phyloP scores from a whole-genome alignment of 2,797 vertebrate species.

The Molossus molossus region DNA sequence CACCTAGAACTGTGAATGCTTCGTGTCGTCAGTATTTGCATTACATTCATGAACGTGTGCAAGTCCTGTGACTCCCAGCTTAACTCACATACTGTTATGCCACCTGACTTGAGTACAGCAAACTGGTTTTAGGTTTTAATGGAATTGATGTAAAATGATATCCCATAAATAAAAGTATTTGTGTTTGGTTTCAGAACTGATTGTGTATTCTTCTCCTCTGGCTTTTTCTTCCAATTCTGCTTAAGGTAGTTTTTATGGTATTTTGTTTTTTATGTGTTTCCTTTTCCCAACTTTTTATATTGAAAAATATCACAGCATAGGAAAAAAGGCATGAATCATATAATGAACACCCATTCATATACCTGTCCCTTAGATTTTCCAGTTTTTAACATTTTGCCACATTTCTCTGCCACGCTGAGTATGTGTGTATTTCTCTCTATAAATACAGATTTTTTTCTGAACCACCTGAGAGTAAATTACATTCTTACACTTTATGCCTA shows the following conservation, averaged over 20 bases:
- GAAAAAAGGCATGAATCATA: not conserved
- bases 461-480: constrained; percentile 2
- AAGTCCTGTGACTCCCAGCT: constrained; percentile 85
- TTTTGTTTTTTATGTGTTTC: not conserved
- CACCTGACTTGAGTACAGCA: constrained; percentile 83
- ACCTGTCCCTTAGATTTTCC: not conserved
- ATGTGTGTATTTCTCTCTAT: not conserved
- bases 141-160: constrained; percentile 88
- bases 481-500: not conserved
- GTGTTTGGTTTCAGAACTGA: constrained; percentile 89
- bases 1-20: constrained; percentile 88
- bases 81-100: constrained; percentile 83
- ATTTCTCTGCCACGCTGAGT: not conserved
- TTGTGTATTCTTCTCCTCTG: constrained; percentile 76
- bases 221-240: constrained; percentile 41
- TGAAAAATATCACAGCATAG: constrained; percentile 48
- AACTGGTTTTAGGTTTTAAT: constrained; percentile 87
- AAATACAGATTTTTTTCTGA: not conserved
- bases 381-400: not conserved
- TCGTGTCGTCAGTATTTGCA: constrained; percentile 84
- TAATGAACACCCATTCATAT: not conserved
- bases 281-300: not conserved
- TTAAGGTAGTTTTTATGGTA: not conserved
- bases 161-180: constrained; percentile 90
- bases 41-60: constrained; percentile 82